Evolutionary conservation across 2,113 vertebrate genomes (phyloP).

Genomic region (Calyptommatus sinebrachiatus): DNA sequence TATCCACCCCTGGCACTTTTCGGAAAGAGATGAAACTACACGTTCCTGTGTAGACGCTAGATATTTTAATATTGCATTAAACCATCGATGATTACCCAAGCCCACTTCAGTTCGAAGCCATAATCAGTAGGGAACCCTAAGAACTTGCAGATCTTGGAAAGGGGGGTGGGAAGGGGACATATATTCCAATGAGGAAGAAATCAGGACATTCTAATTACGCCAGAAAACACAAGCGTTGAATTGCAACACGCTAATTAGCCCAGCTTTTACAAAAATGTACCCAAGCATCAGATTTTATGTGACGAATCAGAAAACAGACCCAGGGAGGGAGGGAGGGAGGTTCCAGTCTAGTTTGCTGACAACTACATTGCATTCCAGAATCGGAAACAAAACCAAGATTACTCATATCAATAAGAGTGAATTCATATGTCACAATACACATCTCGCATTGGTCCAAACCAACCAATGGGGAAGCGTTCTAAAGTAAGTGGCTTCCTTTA

Average conservation of each 20-base stretch:
- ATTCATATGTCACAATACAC: no score
- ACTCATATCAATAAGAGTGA: not conserved
- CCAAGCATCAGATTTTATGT: constrained; percentile 21
- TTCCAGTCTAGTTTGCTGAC: constrained; percentile 29
- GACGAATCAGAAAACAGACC: constrained; percentile 31
- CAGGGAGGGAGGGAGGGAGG: not conserved
- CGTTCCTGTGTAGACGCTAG: not conserved
- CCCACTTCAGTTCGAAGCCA: constrained; percentile 16
- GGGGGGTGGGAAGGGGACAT: constrained; percentile 49
- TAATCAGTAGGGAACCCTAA: constrained; percentile 36
- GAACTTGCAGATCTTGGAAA: constrained; percentile 49
- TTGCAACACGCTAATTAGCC: constrained; percentile 62
- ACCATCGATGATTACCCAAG: constrained; percentile 47
- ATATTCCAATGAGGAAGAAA: constrained; percentile 37
- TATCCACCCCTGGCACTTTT: not conserved
- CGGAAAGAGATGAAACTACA: not conserved
- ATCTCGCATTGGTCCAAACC: no score
- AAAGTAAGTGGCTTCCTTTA: no score
- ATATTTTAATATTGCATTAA: constrained; percentile 56
- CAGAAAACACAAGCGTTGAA: constrained; percentile 51
- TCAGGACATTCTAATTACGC: constrained; percentile 57
- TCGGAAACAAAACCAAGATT: not conserved
- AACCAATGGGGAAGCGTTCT: no score
- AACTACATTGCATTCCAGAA: constrained; percentile 31
- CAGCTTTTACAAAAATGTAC: constrained; percentile 28